These are phyloP conservation scores for Lynx canadensis DNA, from an alignment of 2,113 vertebrate genomes.

Conservation along the genomic window DNA sequence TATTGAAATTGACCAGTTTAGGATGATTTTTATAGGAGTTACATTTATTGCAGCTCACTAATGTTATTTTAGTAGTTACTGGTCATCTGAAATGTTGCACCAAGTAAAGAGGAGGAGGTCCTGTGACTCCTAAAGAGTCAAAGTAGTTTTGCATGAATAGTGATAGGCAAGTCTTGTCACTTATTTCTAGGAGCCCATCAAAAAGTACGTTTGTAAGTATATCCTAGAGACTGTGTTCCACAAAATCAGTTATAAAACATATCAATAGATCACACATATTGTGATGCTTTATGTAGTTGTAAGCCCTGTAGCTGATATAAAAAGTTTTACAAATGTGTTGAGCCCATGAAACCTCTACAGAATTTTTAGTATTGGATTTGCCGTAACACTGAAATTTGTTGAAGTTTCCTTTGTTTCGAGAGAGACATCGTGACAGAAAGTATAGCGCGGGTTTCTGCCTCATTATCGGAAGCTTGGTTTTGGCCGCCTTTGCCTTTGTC, in stretches of 20 bases:
- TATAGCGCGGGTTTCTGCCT: background rate
- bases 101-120: background rate
- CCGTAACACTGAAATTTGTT: background rate
- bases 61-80: background rate
- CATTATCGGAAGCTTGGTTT: background rate
- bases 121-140: background rate
- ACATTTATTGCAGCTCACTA: constrained; percentile 14
- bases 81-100: background rate
- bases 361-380: background rate
- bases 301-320: background rate
- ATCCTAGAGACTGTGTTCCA: background rate
- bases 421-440: background rate
- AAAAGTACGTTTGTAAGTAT: background rate
- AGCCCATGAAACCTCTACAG: background rate
- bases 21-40: background rate
- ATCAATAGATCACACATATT: background rate
- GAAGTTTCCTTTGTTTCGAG: background rate
- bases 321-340: background rate
- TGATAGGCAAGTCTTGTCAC: background rate
- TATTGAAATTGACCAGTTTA: background rate
- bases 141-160: background rate
- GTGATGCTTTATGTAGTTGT: background rate
- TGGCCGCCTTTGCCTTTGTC: background rate
- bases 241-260: background rate
- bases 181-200: constrained; percentile 4